Percentiles rank a stretch among this genome's conserved stretches.
Conservation (phyloP, 2,797 vertebrate species). For the Acrossocheilus fasciatus region DNA sequence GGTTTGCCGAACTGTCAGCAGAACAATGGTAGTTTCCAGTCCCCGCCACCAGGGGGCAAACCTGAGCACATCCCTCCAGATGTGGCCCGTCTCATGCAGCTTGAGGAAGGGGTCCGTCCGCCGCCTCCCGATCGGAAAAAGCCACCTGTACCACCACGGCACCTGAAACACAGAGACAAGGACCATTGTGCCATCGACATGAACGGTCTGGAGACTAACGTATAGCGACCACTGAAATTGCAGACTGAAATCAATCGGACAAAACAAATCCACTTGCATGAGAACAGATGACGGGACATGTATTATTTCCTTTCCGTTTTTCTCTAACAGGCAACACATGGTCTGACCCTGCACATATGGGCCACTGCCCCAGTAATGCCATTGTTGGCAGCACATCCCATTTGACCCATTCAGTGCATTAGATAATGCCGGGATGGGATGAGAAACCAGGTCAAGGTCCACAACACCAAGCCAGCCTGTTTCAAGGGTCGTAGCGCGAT, state of each 20-base stretch:
- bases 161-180: constrained; percentile 78
- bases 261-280: not conserved
- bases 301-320: not conserved
- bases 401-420: not conserved
- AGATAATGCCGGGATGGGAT: not conserved
- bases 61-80: constrained; percentile 77
- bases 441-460: constrained; percentile 8
- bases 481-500: not conserved
- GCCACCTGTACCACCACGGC: constrained; percentile 76
- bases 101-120: constrained; percentile 86
- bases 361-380: constrained; percentile 2
- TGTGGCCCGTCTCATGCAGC: constrained; percentile 85
- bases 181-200: constrained; percentile 93
- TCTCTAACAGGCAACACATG: constrained; percentile 9
- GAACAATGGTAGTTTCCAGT: constrained; percentile 88
- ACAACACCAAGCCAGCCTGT: not conserved
- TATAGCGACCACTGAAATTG: constrained; percentile 66
- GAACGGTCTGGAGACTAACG: constrained; percentile 94
- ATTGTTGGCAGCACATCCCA: constrained; percentile 11
- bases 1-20: constrained; percentile 90
- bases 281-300: not conserved
- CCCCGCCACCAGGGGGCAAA: constrained; percentile 69
- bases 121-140: constrained; percentile 70
- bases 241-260: not conserved
- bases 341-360: constrained; percentile 20